These are phyloP conservation scores for Hystrix cristata DNA, from an alignment of 2,113 vertebrate genomes.

Conservation along the genomic window DNA sequence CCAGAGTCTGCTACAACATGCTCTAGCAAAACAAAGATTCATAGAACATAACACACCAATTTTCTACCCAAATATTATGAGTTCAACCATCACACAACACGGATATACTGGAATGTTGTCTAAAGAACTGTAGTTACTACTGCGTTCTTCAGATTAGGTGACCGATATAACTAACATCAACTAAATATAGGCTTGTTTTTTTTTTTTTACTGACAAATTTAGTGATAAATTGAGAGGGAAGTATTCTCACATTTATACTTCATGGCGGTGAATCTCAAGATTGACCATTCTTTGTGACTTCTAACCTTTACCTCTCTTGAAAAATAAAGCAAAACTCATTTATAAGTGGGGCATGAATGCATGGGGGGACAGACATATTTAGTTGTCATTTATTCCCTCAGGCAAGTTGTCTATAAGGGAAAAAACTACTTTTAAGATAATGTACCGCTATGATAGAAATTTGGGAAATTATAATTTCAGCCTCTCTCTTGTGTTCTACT, in stretches of 20 bases:
- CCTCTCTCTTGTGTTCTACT: not conserved
- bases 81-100: not conserved
- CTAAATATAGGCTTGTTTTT: not conserved
- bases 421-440: not conserved
- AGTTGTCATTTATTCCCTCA: not conserved
- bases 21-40: not conserved
- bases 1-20: not conserved
- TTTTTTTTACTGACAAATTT: not conserved
- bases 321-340: conserved; percentile 28
- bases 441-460: not conserved
- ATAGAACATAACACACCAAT: not conserved
- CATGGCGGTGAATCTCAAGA: not conserved
- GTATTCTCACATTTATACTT: not conserved
- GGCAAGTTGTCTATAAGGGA: not conserved
- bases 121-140: not conserved
- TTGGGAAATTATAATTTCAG: not conserved
- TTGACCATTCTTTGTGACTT: not conserved
- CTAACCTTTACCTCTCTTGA: not conserved
- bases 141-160: not conserved
- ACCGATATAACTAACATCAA: not conserved
- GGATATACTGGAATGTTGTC: not conserved
- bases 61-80: not conserved
- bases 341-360: not conserved
- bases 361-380: not conserved
- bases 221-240: not conserved